Conservation (phyloP, 2,113 vertebrate genomes). For the Sardina pilchardus region DNA sequence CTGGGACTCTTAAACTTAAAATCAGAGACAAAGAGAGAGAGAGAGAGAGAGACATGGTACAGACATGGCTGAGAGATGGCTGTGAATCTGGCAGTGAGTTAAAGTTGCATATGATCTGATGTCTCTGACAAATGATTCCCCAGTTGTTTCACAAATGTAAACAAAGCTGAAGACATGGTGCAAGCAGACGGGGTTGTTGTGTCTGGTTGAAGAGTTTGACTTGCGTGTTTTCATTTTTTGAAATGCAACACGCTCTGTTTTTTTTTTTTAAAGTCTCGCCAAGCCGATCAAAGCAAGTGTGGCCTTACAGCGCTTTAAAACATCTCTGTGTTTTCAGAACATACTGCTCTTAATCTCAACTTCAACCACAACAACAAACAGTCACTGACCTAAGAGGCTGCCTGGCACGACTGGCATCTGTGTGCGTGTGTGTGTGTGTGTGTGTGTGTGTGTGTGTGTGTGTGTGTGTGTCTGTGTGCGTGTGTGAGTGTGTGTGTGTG, state of each 20-base stretch:
- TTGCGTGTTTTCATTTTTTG: background rate
- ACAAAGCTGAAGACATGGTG: background rate
- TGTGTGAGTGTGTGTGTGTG: too few relatives aligned
- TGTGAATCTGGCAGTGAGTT: background rate
- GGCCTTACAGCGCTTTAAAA: background rate
- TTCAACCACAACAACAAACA: background rate
- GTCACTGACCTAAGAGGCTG: background rate
- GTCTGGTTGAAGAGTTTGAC: background rate
- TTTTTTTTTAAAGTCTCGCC: background rate
- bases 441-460: background rate
- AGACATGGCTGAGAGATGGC: background rate
- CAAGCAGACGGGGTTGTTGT: background rate
- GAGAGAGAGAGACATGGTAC: background rate
- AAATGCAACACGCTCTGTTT: background rate
- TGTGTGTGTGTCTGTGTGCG: background rate
- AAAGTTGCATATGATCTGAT: background rate
- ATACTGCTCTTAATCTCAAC: background rate
- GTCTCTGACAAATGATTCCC: background rate
- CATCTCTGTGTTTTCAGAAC: background rate
- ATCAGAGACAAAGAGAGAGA: background rate
- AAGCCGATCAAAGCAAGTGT: background rate
- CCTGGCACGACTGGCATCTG: background rate
- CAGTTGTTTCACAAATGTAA: background rate
- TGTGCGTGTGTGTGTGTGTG: background rate
- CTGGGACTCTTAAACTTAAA: background rate